Conservation (phyloP, 64 coral and sea anemone genomes). For the Anthopleura sola region DNA sequence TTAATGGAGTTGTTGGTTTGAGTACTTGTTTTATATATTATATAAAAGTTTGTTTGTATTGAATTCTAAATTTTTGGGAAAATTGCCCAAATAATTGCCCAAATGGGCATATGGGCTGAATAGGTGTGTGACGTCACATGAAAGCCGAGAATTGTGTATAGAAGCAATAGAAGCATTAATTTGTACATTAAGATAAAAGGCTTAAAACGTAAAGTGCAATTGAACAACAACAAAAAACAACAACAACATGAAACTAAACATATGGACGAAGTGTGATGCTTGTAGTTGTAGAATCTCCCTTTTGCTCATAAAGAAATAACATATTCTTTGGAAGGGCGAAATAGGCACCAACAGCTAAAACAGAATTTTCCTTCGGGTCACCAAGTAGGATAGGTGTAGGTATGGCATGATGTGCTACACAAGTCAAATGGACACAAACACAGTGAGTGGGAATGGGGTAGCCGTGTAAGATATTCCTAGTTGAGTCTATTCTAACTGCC, state of each 20-base stretch:
- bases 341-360: constrained; percentile 7
- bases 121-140: too few relatives aligned
- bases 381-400: constrained; percentile 24
- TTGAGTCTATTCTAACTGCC: background rate
- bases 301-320: constrained; percentile 2
- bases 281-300: background rate
- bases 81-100: too few relatives aligned
- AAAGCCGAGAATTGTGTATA: too few relatives aligned
- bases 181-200: too few relatives aligned
- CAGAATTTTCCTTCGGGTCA: constrained; percentile 10
- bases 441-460: background rate
- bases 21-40: too few relatives aligned
- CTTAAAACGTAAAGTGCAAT: too few relatives aligned
- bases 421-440: constrained; percentile 15
- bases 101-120: too few relatives aligned
- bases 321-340: background rate
- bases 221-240: background rate
- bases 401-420: background rate
- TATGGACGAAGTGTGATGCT: background rate
- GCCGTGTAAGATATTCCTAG: constrained; percentile 1
- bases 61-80: too few relatives aligned
- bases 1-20: too few relatives aligned
- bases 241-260: background rate
- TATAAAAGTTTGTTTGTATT: too few relatives aligned
- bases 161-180: too few relatives aligned